phyloP scores from a whole-genome alignment of 2,113 vertebrate genomes.

The Nesospiza acunhae region DNA sequence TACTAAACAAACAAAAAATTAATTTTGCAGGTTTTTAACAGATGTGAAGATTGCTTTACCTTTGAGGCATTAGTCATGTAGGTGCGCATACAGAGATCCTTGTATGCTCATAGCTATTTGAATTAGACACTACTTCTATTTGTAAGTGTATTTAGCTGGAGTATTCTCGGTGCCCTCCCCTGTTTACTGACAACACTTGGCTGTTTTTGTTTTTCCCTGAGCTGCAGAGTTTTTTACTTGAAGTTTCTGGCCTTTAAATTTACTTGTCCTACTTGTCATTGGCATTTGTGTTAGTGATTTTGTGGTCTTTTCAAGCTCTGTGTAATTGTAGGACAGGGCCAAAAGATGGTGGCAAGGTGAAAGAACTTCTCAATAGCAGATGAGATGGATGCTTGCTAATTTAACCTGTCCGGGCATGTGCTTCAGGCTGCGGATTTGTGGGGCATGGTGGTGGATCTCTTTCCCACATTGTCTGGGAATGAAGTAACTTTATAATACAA shows the following conservation, averaged over 20 bases:
- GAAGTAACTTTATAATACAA: neutral
- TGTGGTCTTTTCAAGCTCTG: neutral
- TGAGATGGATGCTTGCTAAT: neutral
- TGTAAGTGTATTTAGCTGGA: neutral
- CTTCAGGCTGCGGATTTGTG: neutral
- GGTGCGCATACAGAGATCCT: neutral
- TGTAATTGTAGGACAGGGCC: neutral
- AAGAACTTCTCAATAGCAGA: neutral
- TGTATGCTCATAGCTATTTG: neutral
- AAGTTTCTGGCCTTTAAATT: neutral
- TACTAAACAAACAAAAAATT: neutral
- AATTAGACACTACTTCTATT: neutral
- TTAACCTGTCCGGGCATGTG: neutral
- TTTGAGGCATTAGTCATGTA: neutral
- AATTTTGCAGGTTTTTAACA: neutral
- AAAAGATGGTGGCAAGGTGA: neutral
- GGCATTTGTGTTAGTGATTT: neutral
- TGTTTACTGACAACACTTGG: neutral
- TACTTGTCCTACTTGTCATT: neutral
- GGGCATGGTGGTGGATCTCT: accelerated
- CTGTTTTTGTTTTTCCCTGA: neutral
- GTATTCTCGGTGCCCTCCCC: neutral
- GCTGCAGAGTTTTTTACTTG: neutral
- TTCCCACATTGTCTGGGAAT: neutral
- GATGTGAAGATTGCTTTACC: neutral